Evolutionary conservation across 1,140 invertebrate genomes (phyloP), one percentile per base, ranked within the genome.

Genomic region (Lucilia cuprina): DNA sequence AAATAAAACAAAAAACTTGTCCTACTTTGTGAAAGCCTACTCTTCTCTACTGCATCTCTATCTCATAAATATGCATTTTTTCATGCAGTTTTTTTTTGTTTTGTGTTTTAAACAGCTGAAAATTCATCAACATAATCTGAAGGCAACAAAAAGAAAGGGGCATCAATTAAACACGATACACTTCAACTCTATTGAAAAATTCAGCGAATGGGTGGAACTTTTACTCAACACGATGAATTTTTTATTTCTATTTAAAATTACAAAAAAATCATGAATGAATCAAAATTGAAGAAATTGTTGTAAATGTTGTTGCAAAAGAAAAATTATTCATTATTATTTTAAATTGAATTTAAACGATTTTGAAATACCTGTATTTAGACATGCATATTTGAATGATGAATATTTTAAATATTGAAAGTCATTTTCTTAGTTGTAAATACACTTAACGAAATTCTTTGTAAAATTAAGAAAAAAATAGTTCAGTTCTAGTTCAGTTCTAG

Each of bases 21-120:
- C 74, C 74, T 41, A 77, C 74, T 77, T 77, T 77, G 74, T 41
- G 74, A 77, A 77, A 77, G 74, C 74, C 41, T 74, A 74, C 74
- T 30, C 25, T 30, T 30, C 25, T 21, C 74, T 74, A 14, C 74
- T 74, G 25, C 41, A 41, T 41, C 41, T 41, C 10, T 10, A 55
- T 55, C 74, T 77, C 74, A 77, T 77, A 77, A 77, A 77, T 77
- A 77, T 77, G 74, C 74, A 77, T n/a, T 41, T 41, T n/a, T 55
- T 55, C 50, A 12, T 41, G 41, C 5, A 3, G 41, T 14, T 55
- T 55, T 55, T 55, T 55, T 55, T 55, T 14, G 2, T 2, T 55
- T 14, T 55, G 74, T 55, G 4, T 55, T 55, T 17, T 55, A 19
- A 77, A 77, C 74, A 77, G 74, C 12, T 35, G 74, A 35, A 77